Percentiles rank a stretch among this genome's conserved stretches.
phyloP scores from a whole-genome alignment of 2,797 vertebrate genomes.

The Pseudomugil gertrudae region DNA sequence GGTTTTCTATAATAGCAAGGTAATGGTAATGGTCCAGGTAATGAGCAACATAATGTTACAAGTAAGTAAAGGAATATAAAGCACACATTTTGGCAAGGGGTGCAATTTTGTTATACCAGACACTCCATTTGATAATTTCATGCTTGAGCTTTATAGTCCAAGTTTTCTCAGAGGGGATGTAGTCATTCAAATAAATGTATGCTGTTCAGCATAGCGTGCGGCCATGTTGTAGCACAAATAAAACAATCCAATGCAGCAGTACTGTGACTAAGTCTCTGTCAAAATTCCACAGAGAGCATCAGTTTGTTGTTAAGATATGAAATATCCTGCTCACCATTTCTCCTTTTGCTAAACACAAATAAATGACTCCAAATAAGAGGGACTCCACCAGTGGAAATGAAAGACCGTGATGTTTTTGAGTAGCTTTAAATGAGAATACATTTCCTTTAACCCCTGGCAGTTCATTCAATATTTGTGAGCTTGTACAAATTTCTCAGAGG shows the following conservation, averaged over 20 bases:
- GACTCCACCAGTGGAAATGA: conserved; percentile 52
- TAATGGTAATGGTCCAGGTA: conserved; percentile 68
- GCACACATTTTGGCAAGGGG: conserved; percentile 50
- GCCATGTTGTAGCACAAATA: conserved; percentile 34
- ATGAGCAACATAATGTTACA: conserved; percentile 70
- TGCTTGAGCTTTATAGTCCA: conserved; percentile 19
- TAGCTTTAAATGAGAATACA: conserved; percentile 69
- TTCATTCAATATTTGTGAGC: conserved; percentile 65
- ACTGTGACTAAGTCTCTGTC: conserved; percentile 45
- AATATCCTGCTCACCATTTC: conserved; percentile 32
- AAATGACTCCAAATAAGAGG: conserved; percentile 33
- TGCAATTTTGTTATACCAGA: conserved; percentile 47
- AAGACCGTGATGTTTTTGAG: conserved; percentile 65
- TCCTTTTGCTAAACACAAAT: conserved; percentile 46
- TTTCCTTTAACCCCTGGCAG: conserved; percentile 61
- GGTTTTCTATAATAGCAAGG: conserved; percentile 58
- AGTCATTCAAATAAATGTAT: conserved; percentile 39
- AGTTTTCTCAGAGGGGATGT: conserved; percentile 20
- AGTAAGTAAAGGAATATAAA: conserved; percentile 69
- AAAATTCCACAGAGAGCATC: conserved; percentile 29
- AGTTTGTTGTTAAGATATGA: conserved; percentile 32
- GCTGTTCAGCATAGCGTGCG: conserved; percentile 15
- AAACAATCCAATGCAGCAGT: conserved; percentile 34
- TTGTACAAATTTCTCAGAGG: conserved; percentile 49
- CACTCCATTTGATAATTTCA: conserved; percentile 46